Evolutionary conservation across 1,140 invertebrate genomes (phyloP).

Genomic region (Melipona quadrifasciata): DNA sequence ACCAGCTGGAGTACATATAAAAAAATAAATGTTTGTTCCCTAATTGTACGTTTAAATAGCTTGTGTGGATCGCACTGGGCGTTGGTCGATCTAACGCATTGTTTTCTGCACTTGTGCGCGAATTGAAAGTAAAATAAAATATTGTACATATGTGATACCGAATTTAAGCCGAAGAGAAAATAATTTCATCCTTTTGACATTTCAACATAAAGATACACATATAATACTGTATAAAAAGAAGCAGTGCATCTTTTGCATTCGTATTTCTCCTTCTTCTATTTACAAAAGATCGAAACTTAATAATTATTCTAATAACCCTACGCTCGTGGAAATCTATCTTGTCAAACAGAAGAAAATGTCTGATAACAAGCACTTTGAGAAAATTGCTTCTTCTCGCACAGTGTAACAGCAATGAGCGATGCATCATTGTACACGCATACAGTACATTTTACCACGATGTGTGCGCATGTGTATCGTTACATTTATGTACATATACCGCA

Average conservation of each 20-base stretch:
- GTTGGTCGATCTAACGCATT: neutral
- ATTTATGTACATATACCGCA: constrained; percentile 7
- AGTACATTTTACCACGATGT: neutral
- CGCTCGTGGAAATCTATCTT: neutral
- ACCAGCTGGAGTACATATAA: constrained; percentile 25
- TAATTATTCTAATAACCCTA: neutral
- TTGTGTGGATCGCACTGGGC: constrained; percentile 1
- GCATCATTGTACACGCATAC: neutral
- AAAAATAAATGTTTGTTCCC: constrained; percentile 49
- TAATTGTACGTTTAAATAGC: constrained; percentile 20
- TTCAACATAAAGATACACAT: neutral
- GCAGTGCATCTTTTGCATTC: too few species aligned
- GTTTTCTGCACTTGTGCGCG: neutral
- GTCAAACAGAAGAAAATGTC: neutral
- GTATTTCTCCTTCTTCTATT: neutral
- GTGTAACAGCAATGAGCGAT: neutral
- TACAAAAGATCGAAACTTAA: neutral
- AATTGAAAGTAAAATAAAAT: neutral
- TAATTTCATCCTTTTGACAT: neutral
- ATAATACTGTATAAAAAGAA: neutral
- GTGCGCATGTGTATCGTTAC: constrained; percentile 3
- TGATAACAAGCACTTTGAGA: neutral
- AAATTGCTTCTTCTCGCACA: neutral
- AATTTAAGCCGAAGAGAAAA: neutral
- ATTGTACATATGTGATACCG: too few species aligned